Evolutionary conservation across 2,113 vertebrate genomes (phyloP), one percentile per base, ranked within the genome.

Genomic region (Scalopus aquaticus): DNA sequence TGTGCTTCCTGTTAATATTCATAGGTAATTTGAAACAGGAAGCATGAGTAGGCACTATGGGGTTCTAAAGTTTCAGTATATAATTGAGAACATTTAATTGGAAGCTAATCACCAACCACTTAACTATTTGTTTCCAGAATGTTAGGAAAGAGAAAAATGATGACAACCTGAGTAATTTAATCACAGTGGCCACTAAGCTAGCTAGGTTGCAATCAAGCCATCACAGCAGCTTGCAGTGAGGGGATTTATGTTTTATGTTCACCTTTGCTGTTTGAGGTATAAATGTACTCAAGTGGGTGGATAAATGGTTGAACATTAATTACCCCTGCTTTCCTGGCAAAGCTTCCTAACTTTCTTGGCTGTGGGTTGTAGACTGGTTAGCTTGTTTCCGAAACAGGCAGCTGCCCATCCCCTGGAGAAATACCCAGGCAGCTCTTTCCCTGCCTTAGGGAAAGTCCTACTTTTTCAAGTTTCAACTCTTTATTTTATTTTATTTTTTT

Each of bases 281-380:
- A 95, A 93, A 87, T 91, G 70, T 83, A 81, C 69, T 64, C 73
- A 54, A 2, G 86, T 95, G 72, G 93, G 69, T 70, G 58, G 73
- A 95, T 96, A 79, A 69, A 86, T 64, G 85, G 10, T 10, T 97
- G 94, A 97, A 97, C 97, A 91, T 91, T 97, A 97, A 98, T 96
- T 90, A 74, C 89, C 81, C 26, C 4, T 37, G 1, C 3, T 44
- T 46, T 42, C 49, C 82, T 97, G 96, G 64, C 35, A 95, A 82
- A 87, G 15, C 54, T 97, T 70, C 20, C 60, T 88, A 65, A 46
- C 72, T 97, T 86, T 96, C 91, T 97, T 93, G 65, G 60, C 26
- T 96, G 89, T 69, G 64, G 90, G 86, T 88, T 76, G 42, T 81
- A 72, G 51, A 26, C 67, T 96, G 73, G 72, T 85, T 91, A 85